Percentiles rank a stretch among this genome's conserved stretches.
phyloP scores from a whole-genome alignment of 2,888 invertebrate genomes.

The Pyrrhosoma nymphula region DNA sequence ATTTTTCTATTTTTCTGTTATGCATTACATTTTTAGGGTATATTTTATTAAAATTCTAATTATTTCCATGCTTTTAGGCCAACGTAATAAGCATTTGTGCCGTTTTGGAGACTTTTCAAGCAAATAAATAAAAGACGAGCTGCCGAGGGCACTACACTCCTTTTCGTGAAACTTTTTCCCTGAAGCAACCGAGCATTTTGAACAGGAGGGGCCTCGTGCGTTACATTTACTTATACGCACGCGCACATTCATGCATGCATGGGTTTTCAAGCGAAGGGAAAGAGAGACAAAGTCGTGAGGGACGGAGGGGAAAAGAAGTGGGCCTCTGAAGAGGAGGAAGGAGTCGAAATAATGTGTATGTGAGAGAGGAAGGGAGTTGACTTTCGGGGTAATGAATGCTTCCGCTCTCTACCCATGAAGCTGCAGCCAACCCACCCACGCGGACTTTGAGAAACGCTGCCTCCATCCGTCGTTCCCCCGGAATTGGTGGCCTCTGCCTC shows the following conservation, averaged over 20 bases:
- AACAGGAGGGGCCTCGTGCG: not conserved
- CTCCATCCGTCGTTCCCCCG: not conserved
- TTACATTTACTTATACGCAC: not conserved
- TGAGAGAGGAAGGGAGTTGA: not conserved
- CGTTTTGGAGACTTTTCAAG: too few species aligned
- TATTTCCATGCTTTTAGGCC: too few species aligned
- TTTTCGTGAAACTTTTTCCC: too few species aligned
- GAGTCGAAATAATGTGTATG: not conserved
- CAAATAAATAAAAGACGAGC: too few species aligned
- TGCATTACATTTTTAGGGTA: too few species aligned
- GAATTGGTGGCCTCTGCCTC: slow-evolving; percentile 15
- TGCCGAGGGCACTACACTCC: too few species aligned
- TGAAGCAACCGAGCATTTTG: not conserved
- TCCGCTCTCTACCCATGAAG: not conserved
- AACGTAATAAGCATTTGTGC: too few species aligned
- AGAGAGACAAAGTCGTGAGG: not conserved
- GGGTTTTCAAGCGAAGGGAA: not conserved
- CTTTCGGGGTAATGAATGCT: slow-evolving; percentile 40
- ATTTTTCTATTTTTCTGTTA: too few species aligned
- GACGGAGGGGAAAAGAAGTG: too few species aligned
- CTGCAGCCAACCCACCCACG: slow-evolving; percentile 13
- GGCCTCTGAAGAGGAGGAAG: too few species aligned
- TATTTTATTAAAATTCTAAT: too few species aligned
- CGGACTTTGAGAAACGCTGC: not conserved
- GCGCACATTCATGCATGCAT: not conserved